A percentile compares a stretch with the other conserved stretches of the same genome.
Evolutionary conservation across 64 coral and sea anemone genomes (phyloP).

Genomic region (Dendronephthya gigantea): DNA sequence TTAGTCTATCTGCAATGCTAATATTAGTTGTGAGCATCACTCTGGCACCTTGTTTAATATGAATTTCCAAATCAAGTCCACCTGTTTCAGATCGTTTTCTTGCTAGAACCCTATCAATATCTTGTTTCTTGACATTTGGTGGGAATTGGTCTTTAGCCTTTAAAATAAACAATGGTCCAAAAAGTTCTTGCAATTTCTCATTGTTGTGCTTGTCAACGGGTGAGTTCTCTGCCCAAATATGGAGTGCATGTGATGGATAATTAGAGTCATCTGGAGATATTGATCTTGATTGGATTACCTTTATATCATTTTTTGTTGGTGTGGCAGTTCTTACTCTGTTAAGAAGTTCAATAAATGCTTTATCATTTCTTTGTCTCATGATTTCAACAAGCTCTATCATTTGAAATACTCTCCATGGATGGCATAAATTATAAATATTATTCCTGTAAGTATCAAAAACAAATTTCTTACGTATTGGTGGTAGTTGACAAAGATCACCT

Average conservation of each 20-base stretch:
- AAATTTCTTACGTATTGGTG: conserved; percentile 8
- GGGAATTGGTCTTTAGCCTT: conserved; percentile 34
- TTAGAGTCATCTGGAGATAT: conserved; percentile 26
- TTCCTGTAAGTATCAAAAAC: conserved; percentile 30
- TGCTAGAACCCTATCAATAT: conserved; percentile 33
- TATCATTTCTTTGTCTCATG: conserved; percentile 49
- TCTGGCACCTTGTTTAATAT: conserved; percentile 47
- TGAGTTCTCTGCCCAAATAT: conserved; percentile 44
- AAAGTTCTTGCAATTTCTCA: conserved; percentile 10
- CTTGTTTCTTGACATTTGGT: conserved; percentile 13
- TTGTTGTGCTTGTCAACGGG: conserved; percentile 16
- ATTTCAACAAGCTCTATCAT: conserved; percentile 40
- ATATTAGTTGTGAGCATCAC: conserved; percentile 43
- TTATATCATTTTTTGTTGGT: conserved; percentile 29
- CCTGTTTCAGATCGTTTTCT: conserved; percentile 31
- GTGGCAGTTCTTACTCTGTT: conserved; percentile 30
- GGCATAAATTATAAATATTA: conserved; percentile 27
- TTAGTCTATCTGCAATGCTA: conserved; percentile 36
- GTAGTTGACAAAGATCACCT: too few species aligned
- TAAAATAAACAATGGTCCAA: neutral
- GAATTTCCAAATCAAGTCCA: conserved; percentile 28
- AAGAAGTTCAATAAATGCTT: conserved; percentile 35
- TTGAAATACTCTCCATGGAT: conserved; percentile 42
- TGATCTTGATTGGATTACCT: conserved; percentile 14
- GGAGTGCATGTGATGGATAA: conserved; percentile 29